Conservation (phyloP, 2,797 vertebrate genomes). For the Babyrousa celebensis region DNA sequence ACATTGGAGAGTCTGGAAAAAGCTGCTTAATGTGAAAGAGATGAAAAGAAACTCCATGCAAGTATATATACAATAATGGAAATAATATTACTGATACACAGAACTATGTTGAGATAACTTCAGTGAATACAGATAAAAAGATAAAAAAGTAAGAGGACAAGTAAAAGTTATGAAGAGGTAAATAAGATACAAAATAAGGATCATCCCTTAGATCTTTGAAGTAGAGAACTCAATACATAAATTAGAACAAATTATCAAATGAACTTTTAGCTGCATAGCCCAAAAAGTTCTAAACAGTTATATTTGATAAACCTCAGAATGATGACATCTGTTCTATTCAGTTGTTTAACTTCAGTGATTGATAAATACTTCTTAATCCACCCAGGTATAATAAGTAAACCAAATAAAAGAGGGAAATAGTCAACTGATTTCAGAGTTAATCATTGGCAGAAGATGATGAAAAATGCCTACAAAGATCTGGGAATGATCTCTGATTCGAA, state of each 20-base stretch:
- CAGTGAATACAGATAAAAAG: neutral
- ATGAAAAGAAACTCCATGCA: neutral
- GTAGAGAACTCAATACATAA: neutral
- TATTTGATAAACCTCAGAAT: neutral
- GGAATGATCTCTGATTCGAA: neutral
- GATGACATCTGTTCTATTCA: neutral
- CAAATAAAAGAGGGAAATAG: neutral
- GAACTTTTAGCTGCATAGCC: neutral
- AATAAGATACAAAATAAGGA: neutral
- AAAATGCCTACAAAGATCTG: neutral
- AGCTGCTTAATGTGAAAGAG: neutral
- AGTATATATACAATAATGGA: neutral
- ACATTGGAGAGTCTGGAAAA: neutral
- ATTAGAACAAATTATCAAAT: neutral
- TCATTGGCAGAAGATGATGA: neutral
- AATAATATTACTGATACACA: neutral
- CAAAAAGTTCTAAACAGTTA: neutral
- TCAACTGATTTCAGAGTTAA: neutral
- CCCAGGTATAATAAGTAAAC: neutral
- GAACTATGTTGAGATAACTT: neutral
- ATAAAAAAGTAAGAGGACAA: neutral
- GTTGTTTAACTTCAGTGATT: neutral
- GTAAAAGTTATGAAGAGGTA: neutral
- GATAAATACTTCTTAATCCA: neutral
- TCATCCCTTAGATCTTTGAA: neutral